phyloP scores from a whole-genome alignment of 2,113 vertebrate genomes.

The Cebus imitator region DNA sequence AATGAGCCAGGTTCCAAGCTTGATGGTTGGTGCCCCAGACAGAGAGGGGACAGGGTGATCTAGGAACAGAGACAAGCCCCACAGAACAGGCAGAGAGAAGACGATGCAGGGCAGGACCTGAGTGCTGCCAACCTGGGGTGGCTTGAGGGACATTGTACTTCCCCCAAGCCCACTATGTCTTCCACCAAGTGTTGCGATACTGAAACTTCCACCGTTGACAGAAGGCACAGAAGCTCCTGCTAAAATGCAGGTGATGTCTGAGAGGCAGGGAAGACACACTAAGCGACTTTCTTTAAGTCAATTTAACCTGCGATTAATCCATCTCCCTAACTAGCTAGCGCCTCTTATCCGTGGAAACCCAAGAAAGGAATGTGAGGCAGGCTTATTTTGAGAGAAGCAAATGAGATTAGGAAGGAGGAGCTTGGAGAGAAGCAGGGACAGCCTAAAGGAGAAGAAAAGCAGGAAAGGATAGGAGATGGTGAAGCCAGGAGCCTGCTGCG shows the following conservation, averaged over 20 bases:
- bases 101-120: fast-evolving
- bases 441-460: neutral
- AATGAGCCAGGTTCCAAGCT: neutral
- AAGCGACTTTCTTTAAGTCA: no score
- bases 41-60: neutral
- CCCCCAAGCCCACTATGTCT: neutral
- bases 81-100: neutral
- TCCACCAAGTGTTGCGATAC: neutral
- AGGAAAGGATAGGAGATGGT: no score
- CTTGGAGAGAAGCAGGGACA: neutral
- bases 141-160: neutral
- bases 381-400: neutral
- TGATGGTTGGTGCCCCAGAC: neutral
- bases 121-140: neutral
- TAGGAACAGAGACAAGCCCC: neutral
- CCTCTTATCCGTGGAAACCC: neutral
- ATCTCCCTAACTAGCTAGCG: neutral
- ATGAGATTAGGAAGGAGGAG: neutral
- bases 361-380: neutral
- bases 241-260: neutral
- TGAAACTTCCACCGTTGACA: neutral
- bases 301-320: no score
- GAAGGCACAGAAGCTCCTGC: neutral
- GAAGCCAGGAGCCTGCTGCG: neutral
- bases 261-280: fast-evolving